phyloP scores from a whole-genome alignment of 2,113 vertebrate genomes.

The Gasterosteus aculeatus region DNA sequence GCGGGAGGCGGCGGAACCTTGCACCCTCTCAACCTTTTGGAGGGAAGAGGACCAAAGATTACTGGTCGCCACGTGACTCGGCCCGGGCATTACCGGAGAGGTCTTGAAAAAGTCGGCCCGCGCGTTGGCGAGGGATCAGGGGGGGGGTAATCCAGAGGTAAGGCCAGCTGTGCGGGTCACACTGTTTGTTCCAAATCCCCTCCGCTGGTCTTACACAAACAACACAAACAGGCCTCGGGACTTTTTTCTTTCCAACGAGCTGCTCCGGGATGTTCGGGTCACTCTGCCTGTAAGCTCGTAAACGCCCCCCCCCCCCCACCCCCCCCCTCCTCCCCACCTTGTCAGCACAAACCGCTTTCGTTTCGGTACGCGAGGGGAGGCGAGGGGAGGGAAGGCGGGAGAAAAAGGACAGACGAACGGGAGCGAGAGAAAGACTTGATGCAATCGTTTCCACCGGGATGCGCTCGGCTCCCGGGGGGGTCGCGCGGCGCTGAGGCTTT shows the following conservation, averaged over 20 bases:
- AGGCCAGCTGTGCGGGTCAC: slow-evolving; percentile 63
- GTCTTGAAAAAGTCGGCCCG: too few relatives aligned
- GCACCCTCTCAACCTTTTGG: slow-evolving; percentile 58
- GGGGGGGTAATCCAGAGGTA: slow-evolving; percentile 68
- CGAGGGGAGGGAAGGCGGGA: slow-evolving; percentile 25
- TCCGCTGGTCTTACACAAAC: slow-evolving; percentile 64
- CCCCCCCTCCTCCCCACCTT: slow-evolving; percentile 8
- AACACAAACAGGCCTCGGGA: slow-evolving; percentile 39
- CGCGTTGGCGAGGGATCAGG: slow-evolving; percentile 52
- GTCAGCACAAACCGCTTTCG: slow-evolving; percentile 61
- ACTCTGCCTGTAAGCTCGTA: slow-evolving; percentile 58
- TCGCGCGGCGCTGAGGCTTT: slow-evolving; percentile 74
- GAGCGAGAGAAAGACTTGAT: slow-evolving; percentile 57
- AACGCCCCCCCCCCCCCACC: slow-evolving; percentile 42
- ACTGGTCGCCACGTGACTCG: slow-evolving; percentile 72
- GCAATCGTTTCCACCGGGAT: slow-evolving; percentile 70
- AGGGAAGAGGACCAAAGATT: slow-evolving; percentile 74
- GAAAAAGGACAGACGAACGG: slow-evolving; percentile 34
- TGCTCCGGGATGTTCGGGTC: slow-evolving; percentile 53
- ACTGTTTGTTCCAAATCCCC: slow-evolving; percentile 65
- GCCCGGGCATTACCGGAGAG: too few relatives aligned
- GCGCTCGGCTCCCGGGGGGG: slow-evolving; percentile 63
- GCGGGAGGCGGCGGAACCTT: slow-evolving; percentile 48
- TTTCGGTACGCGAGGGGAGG: slow-evolving; percentile 20
- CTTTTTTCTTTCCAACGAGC: slow-evolving; percentile 18